Percentiles rank a stretch among this genome's conserved stretches.
Evolutionary conservation across 2,888 invertebrate species (phyloP).

Genomic region (Erebia aethiops): DNA sequence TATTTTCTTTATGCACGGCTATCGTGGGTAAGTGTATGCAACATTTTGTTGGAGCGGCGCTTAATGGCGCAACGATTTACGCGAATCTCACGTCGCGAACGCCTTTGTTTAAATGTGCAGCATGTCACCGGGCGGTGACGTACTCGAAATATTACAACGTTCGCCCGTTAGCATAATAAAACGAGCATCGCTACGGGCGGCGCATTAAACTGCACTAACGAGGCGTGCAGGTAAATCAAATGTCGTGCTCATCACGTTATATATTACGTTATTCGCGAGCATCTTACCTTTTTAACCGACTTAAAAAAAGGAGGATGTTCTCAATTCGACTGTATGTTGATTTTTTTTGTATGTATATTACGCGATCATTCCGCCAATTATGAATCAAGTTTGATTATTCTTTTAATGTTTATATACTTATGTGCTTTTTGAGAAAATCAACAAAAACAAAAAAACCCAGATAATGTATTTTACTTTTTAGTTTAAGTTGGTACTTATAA

Average conservation of each 20-base stretch:
- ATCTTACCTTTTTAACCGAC: background rate
- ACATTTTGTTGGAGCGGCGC: conserved; percentile 53
- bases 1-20: conserved; percentile 16
- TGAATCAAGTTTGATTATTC: no score
- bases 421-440: no score
- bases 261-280: background rate
- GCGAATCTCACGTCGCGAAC: conserved; percentile 54
- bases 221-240: conserved; percentile 52
- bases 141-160: conserved; percentile 75
- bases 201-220: conserved; percentile 64
- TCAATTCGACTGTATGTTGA: no score
- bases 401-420: no score
- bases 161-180: conserved; percentile 77
- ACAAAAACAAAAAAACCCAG: no score
- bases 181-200: conserved; percentile 61
- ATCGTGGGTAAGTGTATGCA: conserved; percentile 1
- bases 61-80: conserved; percentile 65
- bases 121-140: conserved; percentile 70
- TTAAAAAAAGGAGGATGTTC: no score
- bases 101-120: conserved; percentile 72
- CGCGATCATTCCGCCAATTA: no score
- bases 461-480: no score
- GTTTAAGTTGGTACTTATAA: no score
- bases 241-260: conserved; percentile 48
- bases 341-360: no score